Conservation (phyloP, 2,113 vertebrate genomes). For the Odocoileus virginianus region DNA sequence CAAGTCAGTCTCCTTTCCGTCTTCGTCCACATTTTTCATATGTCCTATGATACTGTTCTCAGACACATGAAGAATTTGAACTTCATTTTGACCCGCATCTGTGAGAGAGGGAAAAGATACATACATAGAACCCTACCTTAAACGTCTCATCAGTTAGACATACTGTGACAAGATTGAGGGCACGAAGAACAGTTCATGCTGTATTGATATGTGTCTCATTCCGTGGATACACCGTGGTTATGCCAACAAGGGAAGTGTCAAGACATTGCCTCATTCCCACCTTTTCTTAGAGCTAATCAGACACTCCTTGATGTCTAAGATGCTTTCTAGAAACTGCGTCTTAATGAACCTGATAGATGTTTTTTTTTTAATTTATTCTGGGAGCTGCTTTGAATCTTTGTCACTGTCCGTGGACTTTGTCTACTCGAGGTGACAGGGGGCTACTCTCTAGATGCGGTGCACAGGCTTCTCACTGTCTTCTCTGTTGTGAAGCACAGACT, state of each 20-base stretch:
- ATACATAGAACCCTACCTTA: background rate
- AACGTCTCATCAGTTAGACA: background rate
- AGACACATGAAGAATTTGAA: background rate
- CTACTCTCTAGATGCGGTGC: background rate
- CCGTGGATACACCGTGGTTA: background rate
- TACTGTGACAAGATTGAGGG: background rate
- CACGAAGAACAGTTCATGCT: background rate
- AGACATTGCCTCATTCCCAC: background rate
- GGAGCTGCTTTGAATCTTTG: background rate
- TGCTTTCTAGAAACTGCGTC: background rate
- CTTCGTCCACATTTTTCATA: background rate
- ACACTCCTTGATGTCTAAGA: background rate
- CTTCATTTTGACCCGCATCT: background rate
- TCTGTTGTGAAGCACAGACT: background rate
- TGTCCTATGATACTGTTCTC: background rate
- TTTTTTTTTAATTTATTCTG: background rate
- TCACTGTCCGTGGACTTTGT: background rate
- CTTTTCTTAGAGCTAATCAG: background rate
- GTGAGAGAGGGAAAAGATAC: background rate
- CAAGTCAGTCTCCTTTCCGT: background rate
- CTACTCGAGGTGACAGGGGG: background rate
- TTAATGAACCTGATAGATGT: fast-evolving
- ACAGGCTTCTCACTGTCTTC: background rate
- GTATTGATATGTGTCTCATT: fast-evolving
- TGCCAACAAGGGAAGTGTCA: fast-evolving